Conservation (phyloP, 2,797 vertebrate species). For the Molothrus aeneus region DNA sequence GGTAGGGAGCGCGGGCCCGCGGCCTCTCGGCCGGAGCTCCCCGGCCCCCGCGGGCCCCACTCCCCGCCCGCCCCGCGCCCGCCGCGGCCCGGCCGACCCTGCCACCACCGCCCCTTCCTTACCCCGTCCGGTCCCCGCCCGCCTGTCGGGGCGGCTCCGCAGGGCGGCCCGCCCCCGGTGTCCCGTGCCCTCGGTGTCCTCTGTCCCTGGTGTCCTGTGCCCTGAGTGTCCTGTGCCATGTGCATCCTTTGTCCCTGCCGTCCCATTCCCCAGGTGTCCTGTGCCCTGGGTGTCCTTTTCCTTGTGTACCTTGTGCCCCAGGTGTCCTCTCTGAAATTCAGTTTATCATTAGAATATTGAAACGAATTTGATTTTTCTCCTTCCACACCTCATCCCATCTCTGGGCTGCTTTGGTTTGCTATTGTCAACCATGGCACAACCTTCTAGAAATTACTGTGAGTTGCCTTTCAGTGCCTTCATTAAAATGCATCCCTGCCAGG, state of each 20-base stretch:
- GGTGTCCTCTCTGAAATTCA: not conserved
- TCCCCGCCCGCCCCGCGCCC: not conserved
- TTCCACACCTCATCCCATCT: not conserved
- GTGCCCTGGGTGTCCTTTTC: not conserved
- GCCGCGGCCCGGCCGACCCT: too few relatives aligned
- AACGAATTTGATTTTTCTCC: not conserved
- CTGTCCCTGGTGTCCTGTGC: not conserved
- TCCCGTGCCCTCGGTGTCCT: not conserved
- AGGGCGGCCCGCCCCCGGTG: not conserved
- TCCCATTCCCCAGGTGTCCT: not conserved
- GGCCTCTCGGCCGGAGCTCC: not conserved
- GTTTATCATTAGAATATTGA: conserved; percentile 48
- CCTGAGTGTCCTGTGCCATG: too few relatives aligned
- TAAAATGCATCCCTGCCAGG: conserved; percentile 65
- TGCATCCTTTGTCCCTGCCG: not conserved
- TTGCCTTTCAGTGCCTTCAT: conserved; percentile 61
- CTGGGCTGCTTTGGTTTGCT: conserved; percentile 1
- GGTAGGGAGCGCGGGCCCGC: not conserved
- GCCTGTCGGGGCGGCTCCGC: not conserved
- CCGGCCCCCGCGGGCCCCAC: too few relatives aligned
- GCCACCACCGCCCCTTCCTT: not conserved
- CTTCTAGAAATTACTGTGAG: conserved; percentile 56
- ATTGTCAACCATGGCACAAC: conserved; percentile 36
- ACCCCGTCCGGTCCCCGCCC: not conserved
- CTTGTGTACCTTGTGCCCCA: not conserved